phyloP scores from a whole-genome alignment of 2,888 invertebrate genomes.

The Aleiodes testaceus region DNA sequence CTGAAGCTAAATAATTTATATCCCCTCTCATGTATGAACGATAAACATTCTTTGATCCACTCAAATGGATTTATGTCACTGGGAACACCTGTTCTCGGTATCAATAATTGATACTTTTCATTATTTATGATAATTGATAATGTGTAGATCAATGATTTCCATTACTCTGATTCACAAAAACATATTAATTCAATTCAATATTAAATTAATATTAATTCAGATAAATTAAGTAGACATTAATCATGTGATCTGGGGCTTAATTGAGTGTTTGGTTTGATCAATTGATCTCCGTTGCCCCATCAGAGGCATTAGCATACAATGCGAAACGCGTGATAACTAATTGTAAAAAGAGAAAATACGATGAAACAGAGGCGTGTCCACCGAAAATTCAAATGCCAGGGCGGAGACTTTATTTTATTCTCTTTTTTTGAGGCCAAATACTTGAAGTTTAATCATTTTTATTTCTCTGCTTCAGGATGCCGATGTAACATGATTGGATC shows the following conservation, averaged over 20 bases:
- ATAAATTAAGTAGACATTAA: conserved; percentile 1
- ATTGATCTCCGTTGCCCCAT: conserved; percentile 43
- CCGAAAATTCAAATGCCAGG: conserved; percentile 44
- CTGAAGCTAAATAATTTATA: conserved; percentile 38
- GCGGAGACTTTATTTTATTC: not conserved
- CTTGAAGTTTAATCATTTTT: conserved; percentile 31
- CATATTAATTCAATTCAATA: no score
- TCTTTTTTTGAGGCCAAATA: not conserved
- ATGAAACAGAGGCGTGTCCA: conserved; percentile 38
- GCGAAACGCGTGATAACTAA: conserved; percentile 57
- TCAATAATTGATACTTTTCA: conserved; percentile 23
- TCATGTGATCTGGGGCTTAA: conserved; percentile 7
- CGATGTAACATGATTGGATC: conserved; percentile 86
- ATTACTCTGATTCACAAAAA: not conserved
- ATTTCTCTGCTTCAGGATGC: conserved; percentile 82
- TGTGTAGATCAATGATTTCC: not conserved
- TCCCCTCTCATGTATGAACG: not conserved
- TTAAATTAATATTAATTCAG: not conserved
- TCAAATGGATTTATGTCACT: conserved; percentile 33
- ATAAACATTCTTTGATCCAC: conserved; percentile 31
- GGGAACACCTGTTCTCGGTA: conserved; percentile 23
- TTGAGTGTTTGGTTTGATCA: conserved; percentile 35
- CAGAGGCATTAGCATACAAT: conserved; percentile 63
- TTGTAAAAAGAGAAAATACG: conserved; percentile 53
- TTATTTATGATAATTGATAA: not conserved